Evolutionary conservation across 2,888 invertebrate genomes (phyloP).

Genomic region (Synanthedon myopaeformis): DNA sequence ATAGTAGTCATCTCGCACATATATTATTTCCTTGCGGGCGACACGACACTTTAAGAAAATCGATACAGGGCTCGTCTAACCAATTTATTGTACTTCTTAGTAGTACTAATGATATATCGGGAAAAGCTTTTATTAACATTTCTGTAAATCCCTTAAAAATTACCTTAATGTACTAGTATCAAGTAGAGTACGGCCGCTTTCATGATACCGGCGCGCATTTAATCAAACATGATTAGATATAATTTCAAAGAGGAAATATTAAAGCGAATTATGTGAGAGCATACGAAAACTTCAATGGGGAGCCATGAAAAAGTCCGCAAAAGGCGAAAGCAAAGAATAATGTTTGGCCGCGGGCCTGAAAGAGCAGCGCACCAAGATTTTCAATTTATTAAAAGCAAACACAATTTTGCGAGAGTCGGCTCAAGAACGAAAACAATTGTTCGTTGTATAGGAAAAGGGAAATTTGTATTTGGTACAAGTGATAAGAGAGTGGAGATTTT

Average conservation of each 20-base stretch:
- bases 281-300: constrained; percentile 18
- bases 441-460: constrained; percentile 12
- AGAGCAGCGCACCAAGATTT: constrained; percentile 18
- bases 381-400: constrained; percentile 51
- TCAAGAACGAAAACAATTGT: constrained; percentile 28
- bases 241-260: constrained; percentile 22
- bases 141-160: too few species aligned
- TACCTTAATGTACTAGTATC: too few species aligned
- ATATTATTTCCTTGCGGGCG: too few species aligned
- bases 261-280: constrained; percentile 29
- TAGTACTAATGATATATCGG: too few species aligned
- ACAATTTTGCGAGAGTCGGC: constrained; percentile 20
- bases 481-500: background rate
- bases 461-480: background rate
- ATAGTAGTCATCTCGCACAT: too few species aligned
- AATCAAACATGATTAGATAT: background rate
- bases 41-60: too few species aligned
- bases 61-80: too few species aligned
- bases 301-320: constrained; percentile 13
- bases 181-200: too few species aligned
- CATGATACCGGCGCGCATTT: background rate
- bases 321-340: constrained; percentile 4
- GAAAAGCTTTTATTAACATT: too few species aligned
- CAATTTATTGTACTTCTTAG: too few species aligned
- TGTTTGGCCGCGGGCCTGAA: background rate